Conservation (phyloP, 2,888 invertebrate species). For the Epistrophella euchroma region DNA sequence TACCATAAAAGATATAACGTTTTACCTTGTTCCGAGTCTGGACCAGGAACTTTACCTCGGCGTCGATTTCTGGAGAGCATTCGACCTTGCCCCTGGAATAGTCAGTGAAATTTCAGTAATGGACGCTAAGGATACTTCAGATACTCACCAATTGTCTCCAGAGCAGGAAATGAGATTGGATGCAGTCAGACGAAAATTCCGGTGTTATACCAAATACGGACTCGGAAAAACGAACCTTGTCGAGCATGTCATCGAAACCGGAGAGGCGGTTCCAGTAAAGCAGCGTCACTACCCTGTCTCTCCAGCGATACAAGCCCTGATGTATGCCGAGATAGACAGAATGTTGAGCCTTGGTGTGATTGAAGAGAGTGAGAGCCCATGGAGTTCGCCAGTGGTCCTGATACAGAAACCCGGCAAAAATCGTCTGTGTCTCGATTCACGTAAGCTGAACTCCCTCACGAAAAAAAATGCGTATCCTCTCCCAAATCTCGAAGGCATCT, state of each 20-base stretch:
- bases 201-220: too few relatives aligned
- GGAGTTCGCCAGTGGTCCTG: constrained; percentile 21
- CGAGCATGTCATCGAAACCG: too few relatives aligned
- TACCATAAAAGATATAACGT: too few relatives aligned
- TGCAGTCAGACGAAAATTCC: too few relatives aligned
- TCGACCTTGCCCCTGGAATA: not conserved
- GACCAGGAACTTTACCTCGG: not conserved
- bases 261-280: not conserved
- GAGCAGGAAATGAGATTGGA: too few relatives aligned
- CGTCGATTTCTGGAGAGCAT: not conserved
- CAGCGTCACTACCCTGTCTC: constrained; percentile 7
- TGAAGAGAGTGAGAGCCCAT: constrained; percentile 13
- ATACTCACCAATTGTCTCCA: too few relatives aligned
- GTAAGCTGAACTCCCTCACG: not conserved
- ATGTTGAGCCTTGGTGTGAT: constrained; percentile 18
- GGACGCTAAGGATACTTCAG: not conserved
- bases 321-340: constrained; percentile 2
- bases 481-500: not conserved
- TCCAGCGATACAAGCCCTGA: constrained; percentile 1
- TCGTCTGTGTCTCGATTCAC: not conserved
- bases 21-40: too few relatives aligned
- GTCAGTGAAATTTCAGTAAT: not conserved
- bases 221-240: too few relatives aligned
- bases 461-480: not conserved
- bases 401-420: not conserved